A percentile compares a stretch with the other conserved stretches of the same genome.
Evolutionary conservation across 1,140 invertebrate genomes (phyloP).

Genomic region (Magallana angulata): DNA sequence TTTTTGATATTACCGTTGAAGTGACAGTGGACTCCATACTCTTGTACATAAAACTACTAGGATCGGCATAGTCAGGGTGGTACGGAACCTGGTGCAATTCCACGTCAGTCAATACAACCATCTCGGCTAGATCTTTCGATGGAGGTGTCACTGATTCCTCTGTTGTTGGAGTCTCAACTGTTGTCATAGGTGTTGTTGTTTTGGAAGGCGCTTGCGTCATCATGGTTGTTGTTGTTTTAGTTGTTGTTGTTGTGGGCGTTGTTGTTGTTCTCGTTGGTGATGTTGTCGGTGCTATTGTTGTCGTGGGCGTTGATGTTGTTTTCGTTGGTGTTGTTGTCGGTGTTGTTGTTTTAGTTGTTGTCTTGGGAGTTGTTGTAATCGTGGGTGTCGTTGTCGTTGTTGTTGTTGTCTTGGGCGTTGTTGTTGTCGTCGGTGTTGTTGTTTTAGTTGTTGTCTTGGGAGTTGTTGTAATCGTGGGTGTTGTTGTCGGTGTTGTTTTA

Average conservation of each 20-base stretch:
- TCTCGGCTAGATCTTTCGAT: not conserved
- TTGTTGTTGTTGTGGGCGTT: not conserved
- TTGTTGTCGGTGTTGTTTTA: not conserved
- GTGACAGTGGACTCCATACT: not conserved
- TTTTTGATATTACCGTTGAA: not conserved
- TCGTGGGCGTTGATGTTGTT: not conserved
- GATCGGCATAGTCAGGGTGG: not conserved
- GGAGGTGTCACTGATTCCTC: not conserved
- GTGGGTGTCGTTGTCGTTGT: not conserved
- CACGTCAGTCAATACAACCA: not conserved
- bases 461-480: not conserved
- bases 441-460: not conserved
- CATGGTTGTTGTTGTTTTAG: not conserved
- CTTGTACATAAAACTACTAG: not conserved
- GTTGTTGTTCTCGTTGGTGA: not conserved
- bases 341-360: not conserved
- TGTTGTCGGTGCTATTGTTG: not conserved
- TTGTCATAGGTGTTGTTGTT: not conserved
- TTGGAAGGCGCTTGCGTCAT: not conserved
- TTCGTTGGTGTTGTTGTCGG: not conserved
- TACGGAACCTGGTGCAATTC: not conserved
- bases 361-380: not conserved
- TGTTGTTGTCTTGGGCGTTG: not conserved
- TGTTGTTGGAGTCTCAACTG: not conserved
- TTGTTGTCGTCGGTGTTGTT: constrained; percentile 1